Evolutionary conservation across 2,888 invertebrate species (phyloP), one percentile per base, ranked within the genome.

Genomic region (Hypolimnas misippus): DNA sequence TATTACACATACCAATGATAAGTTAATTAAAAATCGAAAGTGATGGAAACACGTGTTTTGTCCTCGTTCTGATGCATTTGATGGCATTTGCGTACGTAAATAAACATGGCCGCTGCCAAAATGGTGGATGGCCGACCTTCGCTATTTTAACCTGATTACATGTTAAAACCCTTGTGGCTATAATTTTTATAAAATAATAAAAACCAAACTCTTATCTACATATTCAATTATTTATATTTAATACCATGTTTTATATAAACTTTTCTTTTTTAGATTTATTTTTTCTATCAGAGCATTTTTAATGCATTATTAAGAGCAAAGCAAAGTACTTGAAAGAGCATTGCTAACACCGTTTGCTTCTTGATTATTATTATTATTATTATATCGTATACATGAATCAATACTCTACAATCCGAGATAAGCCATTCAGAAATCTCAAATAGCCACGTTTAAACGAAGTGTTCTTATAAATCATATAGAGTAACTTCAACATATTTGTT

Each of bases 71-170:
- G 76, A 77, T 89, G 88, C 87, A 88, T 82, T 86, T 85, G 82
- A 82, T 84, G 84, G 87, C 87, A 88, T 86, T 84, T 83, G 77
- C 77, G 79, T 82, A 83, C 91, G 88, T 89, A 92, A 92, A 92
- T 91, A 92, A 90, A 91, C 87, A 89, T 77, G 80, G 77, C 76
- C 63, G 78, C 73, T 89, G 92, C 91, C 91, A 92, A 91, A 82
- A 89, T 84, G 87, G 82, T 79, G 82, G 83, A 87, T 82, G 85
- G 81, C 78, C 82, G 91, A 82, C 92, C 92, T 91, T 92, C 89
- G 84, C 84, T 89, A 88, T 88, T 90, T 88, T 83, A 84, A 79
- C 80, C 74, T 75, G 76, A 78, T 81, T 76, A 73, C 72, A 73
- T 73, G 70, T 75, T 69, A 73, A 72, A 73, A 67, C 64, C 59